Evolutionary conservation across 1,140 invertebrate species (phyloP), one percentile per base, ranked within the genome.

Genomic region (Drosophila albomicans): DNA sequence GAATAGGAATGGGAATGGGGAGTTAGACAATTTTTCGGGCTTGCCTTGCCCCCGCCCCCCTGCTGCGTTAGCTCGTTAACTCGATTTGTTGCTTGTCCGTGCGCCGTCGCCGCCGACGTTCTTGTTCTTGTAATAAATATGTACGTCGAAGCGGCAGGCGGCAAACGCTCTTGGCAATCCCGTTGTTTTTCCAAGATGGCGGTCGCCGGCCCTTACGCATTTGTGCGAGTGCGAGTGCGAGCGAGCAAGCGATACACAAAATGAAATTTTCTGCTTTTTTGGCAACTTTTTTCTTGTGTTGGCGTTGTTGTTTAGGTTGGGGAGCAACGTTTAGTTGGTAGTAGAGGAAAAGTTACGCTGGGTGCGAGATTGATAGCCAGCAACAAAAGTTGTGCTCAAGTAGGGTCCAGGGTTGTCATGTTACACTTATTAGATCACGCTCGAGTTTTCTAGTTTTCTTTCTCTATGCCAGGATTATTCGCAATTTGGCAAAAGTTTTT

Each of bases 141-240:
- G 84, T 73, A 88, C 84, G 84, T 73, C 62, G 75, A 78, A 78
- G 49, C 62, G 58, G 62, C 11, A 35, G 62, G 56, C 56, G 54
- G 46, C 48, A 64, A 43, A 68, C 57, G 57, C 20, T 45, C 15
- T 49, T 43, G 57, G 46, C 59, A 63, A 25, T 69, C 64, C 66
- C 74, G 58, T 88, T 84, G 82, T 84, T 85, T 84, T 81, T 89
- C 72, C 81, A 88, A 88, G 81, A 88, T 88, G 85, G 85, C 85
- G 81, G 66, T 57, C 56, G 70, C 52, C 56, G 43, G 20, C 45
- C 20, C 45, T 32, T 25, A 25, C 20, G 20, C 20, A 25, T 25
- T 25, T 38, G 13, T 15, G 52, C 49, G 13, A 38, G 54, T 15
- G 52, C 49, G 13, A 38, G 54, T 20, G 32, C 32, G 10, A 16